These are phyloP conservation scores for Drosophila ochracea DNA, from an alignment of 2,888 invertebrate species.

Conservation along the genomic window DNA sequence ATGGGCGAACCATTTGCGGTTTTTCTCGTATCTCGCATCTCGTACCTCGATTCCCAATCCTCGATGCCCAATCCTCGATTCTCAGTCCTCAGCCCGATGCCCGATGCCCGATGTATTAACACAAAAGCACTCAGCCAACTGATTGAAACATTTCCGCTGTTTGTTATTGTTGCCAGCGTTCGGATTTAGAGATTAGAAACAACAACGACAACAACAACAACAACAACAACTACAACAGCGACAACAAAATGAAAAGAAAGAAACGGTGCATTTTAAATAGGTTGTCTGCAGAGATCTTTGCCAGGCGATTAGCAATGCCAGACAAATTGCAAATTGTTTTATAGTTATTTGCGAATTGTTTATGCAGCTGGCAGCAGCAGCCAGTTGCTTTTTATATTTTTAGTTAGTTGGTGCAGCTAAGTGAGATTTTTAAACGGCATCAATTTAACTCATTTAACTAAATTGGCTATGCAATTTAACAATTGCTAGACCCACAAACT, in stretches of 20 bases:
- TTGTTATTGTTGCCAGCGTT: conserved; percentile 65
- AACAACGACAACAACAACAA: background rate
- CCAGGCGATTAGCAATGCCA: conserved; percentile 38
- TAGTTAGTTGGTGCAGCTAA: conserved; percentile 23
- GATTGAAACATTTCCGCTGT: conserved; percentile 75
- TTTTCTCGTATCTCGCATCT: conserved; percentile 6
- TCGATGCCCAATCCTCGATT: conserved; percentile 1
- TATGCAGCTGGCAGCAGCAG: conserved; percentile 46
- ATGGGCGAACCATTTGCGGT: conserved; percentile 51
- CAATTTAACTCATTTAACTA: conserved; percentile 66
- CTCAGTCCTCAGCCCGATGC: conserved; percentile 9
- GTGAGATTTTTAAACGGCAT: conserved; percentile 7
- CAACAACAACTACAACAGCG: background rate
- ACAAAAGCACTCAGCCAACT: conserved; percentile 75
- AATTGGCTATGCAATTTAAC: conserved; percentile 64
- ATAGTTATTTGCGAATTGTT: conserved; percentile 19
- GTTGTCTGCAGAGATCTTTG: conserved; percentile 41
- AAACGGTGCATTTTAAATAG: conserved; percentile 35
- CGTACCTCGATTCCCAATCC: background rate
- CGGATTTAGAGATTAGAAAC: conserved; percentile 73
- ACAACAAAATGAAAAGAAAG: conserved; percentile 18
- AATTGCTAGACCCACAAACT: conserved; percentile 39
- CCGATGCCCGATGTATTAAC: conserved; percentile 34
- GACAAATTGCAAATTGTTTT: conserved; percentile 44
- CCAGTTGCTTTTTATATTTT: background rate